Evolutionary conservation across 1,140 invertebrate species (phyloP), one percentile per base, ranked within the genome.

Genomic region (Zaprionus davidi): DNA sequence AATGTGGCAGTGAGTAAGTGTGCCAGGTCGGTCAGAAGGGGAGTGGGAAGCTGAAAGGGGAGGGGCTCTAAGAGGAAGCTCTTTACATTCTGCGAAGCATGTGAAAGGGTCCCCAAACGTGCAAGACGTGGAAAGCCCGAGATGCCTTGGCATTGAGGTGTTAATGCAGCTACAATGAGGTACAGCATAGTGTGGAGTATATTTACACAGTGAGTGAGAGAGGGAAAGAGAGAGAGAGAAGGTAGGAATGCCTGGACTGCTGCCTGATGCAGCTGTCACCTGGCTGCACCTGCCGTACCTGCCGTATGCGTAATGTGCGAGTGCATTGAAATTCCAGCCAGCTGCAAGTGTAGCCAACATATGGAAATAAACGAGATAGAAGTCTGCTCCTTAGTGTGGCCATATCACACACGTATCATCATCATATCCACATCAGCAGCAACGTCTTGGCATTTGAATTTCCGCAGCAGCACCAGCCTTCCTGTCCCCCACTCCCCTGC

Each of bases 361-460:
- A 67, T 59, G 63, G 58, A 68, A 71, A 79, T 72, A 62, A 38
- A 34, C 46, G 31, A 34, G 31, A 9, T 3, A 11, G 9, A 49
- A 62, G 66, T 31, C 31, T 26, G 53, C 49, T 13, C 31, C 58
- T 53, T 55, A 65, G 68, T 67, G 51, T 66, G 71, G 72, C 71
- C 44, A 66, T 63, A 46, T 83, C 78, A 64, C 58, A 53, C 67
- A 64, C 79, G 83, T 58, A 49, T 34, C 79, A 79, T 82, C 72
- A 78, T 70, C 84, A 81, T 69, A 88, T 81, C 56, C 76, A 71
- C 71, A 82, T 79, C 77, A 72, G 49, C 60, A 72, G 46, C 59
- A 73, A 71, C 65, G 72, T 69, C 81, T 87, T 84, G 84, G 78
- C 84, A 87, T 87, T 88, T 82, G 84, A 87, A 87, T 87, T 90